These are phyloP conservation scores for Tauraco erythrolophus DNA, from an alignment of 2,113 vertebrate species.

Conservation along the genomic window DNA sequence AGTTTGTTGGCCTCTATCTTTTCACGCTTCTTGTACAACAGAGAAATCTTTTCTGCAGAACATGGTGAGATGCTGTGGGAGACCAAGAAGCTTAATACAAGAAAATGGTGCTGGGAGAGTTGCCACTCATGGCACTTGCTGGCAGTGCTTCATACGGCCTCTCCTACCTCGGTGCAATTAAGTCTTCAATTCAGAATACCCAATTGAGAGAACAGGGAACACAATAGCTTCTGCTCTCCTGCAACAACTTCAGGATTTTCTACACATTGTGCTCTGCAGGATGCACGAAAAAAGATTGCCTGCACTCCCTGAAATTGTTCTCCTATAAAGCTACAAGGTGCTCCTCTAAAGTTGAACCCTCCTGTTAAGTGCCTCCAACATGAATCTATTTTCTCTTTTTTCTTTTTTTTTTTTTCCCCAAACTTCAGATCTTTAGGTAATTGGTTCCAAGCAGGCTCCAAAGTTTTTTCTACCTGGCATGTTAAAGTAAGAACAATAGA, in stretches of 20 bases:
- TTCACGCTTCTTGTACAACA: neutral
- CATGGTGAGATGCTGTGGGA: fast-evolving
- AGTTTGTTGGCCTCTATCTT: neutral
- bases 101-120: neutral
- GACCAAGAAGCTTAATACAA: neutral
- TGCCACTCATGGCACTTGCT: neutral
- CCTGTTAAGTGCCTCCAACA: neutral
- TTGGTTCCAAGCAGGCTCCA: neutral
- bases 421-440: neutral
- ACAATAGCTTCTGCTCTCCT: neutral
- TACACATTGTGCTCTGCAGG: neutral
- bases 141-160: neutral
- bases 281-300: neutral
- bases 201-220: neutral
- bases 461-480: neutral
- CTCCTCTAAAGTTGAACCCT: neutral
- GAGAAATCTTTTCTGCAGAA: neutral
- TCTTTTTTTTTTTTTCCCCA: neutral
- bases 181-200: neutral
- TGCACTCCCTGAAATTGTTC: neutral
- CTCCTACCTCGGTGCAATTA: neutral
- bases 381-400: neutral
- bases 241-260: neutral
- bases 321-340: neutral
- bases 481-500: neutral